Evolutionary conservation across 2,113 vertebrate genomes (phyloP).

Genomic region (Oophaga pumilio): DNA sequence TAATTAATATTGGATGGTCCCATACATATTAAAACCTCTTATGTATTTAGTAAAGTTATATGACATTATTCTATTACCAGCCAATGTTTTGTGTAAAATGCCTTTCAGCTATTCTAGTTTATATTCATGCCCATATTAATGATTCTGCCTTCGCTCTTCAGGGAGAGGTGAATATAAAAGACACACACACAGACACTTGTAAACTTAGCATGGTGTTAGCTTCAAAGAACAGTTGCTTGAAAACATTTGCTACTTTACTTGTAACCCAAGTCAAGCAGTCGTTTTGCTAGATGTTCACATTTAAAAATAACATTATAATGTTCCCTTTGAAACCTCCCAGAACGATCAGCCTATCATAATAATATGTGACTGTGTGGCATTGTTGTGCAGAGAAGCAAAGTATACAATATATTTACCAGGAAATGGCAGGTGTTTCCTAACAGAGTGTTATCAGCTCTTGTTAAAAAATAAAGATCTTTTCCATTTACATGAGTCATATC

Average conservation of each 20-base stretch:
- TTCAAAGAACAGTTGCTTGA: conserved; percentile 43
- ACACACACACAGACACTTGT: conserved; percentile 35
- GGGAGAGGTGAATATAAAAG: conserved; percentile 35
- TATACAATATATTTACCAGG: conserved; percentile 9
- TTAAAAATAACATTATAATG: conserved; percentile 53
- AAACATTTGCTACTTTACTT: conserved; percentile 51
- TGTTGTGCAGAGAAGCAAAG: conserved; percentile 6
- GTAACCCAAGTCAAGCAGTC: conserved; percentile 45
- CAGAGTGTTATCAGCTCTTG: conserved; percentile 13
- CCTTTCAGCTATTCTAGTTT: conserved; percentile 43
- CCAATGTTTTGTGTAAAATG: conserved; percentile 39
- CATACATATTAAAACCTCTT: background rate
- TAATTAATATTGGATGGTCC: background rate
- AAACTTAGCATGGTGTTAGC: conserved; percentile 47
- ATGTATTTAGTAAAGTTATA: background rate
- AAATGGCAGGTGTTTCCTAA: background rate
- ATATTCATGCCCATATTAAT: conserved; percentile 49
- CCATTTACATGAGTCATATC: background rate
- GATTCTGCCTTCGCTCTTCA: conserved; percentile 52
- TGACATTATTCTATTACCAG: conserved; percentile 29
- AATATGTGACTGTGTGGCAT: conserved; percentile 10
- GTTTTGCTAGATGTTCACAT: conserved; percentile 51
- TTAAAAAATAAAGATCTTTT: background rate
- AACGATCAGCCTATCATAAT: conserved; percentile 31
- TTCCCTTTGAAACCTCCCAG: conserved; percentile 39